Evolutionary conservation across 1,140 invertebrate species (phyloP).

Genomic region (Thaumetopoea pityocampa): DNA sequence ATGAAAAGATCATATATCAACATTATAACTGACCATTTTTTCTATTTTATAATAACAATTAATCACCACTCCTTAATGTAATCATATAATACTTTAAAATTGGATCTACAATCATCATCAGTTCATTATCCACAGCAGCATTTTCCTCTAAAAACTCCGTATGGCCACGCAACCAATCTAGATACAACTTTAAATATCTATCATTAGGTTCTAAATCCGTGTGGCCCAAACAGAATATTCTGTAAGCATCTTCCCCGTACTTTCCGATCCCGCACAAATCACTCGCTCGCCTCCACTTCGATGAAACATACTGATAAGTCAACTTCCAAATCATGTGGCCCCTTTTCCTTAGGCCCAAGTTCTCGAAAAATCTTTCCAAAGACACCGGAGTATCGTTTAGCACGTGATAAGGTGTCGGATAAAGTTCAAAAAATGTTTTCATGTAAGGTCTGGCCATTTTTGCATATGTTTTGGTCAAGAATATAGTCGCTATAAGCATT

Average conservation of each 20-base stretch:
- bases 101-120: conserved; percentile 61
- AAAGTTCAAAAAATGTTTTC: conserved; percentile 69
- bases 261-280: conserved; percentile 76
- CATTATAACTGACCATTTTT: no score
- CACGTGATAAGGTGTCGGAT: conserved; percentile 68
- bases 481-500: conserved; percentile 75
- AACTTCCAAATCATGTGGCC: conserved; percentile 75
- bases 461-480: conserved; percentile 75
- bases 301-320: conserved; percentile 74
- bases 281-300: conserved; percentile 74
- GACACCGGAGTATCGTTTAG: conserved; percentile 49
- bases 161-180: conserved; percentile 67
- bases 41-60: no score
- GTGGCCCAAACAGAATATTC: conserved; percentile 76
- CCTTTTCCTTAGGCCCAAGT: conserved; percentile 67
- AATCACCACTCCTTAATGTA: conserved; percentile 42
- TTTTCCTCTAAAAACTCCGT: conserved; percentile 62
- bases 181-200: conserved; percentile 75
- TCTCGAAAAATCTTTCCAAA: conserved; percentile 72
- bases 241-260: conserved; percentile 77
- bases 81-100: conserved; percentile 64
- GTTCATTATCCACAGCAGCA: conserved; percentile 57
- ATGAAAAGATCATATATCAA: no score
- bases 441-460: conserved; percentile 66
- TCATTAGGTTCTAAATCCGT: conserved; percentile 74